A percentile compares a stretch with the other conserved stretches of the same genome.
phyloP scores from a whole-genome alignment of 2,888 invertebrate genomes.

The Melikaiella ostensackeni region DNA sequence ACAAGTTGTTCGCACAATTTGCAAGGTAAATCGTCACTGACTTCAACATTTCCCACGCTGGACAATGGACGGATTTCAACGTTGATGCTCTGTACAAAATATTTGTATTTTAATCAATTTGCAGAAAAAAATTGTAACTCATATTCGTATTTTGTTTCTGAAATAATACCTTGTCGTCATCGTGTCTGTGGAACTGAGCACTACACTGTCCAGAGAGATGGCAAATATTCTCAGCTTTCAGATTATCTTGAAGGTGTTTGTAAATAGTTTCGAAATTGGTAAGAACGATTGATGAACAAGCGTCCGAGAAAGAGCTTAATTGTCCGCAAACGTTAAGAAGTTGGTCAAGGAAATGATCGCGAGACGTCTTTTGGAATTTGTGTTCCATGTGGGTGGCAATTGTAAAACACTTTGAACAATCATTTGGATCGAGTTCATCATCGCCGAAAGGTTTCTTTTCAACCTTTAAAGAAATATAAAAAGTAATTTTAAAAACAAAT shows the following conservation, averaged over 20 bases:
- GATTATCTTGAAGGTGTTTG: conserved; percentile 80
- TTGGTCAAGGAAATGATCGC: conserved; percentile 62
- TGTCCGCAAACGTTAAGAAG: conserved; percentile 82
- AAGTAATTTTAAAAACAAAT: neutral
- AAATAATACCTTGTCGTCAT: conserved; percentile 78
- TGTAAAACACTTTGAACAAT: conserved; percentile 72
- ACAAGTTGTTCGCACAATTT: conserved; percentile 92
- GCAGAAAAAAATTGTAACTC: neutral
- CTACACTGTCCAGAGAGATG: conserved; percentile 88
- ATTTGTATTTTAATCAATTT: conserved; percentile 35
- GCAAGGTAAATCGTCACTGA: conserved; percentile 86
- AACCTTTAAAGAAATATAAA: conserved; percentile 17
- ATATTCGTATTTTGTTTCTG: neutral
- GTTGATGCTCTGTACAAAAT: conserved; percentile 66
- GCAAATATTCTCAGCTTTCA: conserved; percentile 84
- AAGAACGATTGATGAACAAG: conserved; percentile 86
- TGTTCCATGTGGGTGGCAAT: conserved; percentile 70
- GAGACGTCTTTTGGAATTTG: conserved; percentile 63
- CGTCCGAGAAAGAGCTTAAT: conserved; percentile 87
- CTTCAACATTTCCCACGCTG: conserved; percentile 79
- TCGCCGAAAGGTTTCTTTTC: conserved; percentile 58
- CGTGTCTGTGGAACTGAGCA: conserved; percentile 83
- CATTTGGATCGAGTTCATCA: conserved; percentile 71
- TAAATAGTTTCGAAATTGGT: conserved; percentile 87
- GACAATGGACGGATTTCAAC: conserved; percentile 80